phyloP scores from a whole-genome alignment of 2,113 vertebrate genomes.

The Falco punctatus region DNA sequence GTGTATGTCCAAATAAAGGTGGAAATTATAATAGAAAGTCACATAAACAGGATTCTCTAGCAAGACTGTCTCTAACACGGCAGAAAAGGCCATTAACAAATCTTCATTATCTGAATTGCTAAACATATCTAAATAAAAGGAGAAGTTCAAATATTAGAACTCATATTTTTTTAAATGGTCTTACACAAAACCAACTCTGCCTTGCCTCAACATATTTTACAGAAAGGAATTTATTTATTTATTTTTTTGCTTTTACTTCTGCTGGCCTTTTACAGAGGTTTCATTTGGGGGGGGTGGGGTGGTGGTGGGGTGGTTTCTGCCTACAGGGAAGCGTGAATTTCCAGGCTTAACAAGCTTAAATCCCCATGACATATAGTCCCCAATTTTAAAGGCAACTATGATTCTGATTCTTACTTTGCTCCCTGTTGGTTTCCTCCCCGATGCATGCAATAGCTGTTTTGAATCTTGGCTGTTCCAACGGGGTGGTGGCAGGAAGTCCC shows the following conservation, averaged over 20 bases:
- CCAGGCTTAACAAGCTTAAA: slow-evolving; percentile 55
- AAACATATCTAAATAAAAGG: slow-evolving; percentile 53
- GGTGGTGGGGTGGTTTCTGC: too few relatives aligned
- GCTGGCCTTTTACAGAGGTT: slow-evolving; percentile 24
- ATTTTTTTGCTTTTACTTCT: not conserved
- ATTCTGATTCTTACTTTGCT: slow-evolving; percentile 44
- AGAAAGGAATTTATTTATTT: not conserved
- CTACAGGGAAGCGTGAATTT: slow-evolving; percentile 42
- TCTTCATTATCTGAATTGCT: slow-evolving; percentile 62
- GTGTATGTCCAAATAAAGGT: slow-evolving; percentile 33
- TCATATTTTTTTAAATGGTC: slow-evolving; percentile 16
- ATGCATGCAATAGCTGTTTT: slow-evolving; percentile 24
- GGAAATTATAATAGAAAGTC: slow-evolving; percentile 48
- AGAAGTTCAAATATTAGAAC: slow-evolving; percentile 58
- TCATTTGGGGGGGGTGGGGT: not conserved
- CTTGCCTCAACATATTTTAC: not conserved
- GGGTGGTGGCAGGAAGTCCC: not conserved
- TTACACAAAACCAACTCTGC: slow-evolving; percentile 17
- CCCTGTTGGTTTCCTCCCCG: slow-evolving; percentile 54
- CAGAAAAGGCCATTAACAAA: slow-evolving; percentile 55
- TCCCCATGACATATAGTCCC: slow-evolving; percentile 47
- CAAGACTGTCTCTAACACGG: slow-evolving; percentile 54
- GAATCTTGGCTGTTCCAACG: slow-evolving; percentile 38
- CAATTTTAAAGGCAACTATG: slow-evolving; percentile 46
- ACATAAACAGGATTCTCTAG: slow-evolving; percentile 51